phyloP scores from a whole-genome alignment of 2,888 invertebrate species.

The Ptilodon capucinus region DNA sequence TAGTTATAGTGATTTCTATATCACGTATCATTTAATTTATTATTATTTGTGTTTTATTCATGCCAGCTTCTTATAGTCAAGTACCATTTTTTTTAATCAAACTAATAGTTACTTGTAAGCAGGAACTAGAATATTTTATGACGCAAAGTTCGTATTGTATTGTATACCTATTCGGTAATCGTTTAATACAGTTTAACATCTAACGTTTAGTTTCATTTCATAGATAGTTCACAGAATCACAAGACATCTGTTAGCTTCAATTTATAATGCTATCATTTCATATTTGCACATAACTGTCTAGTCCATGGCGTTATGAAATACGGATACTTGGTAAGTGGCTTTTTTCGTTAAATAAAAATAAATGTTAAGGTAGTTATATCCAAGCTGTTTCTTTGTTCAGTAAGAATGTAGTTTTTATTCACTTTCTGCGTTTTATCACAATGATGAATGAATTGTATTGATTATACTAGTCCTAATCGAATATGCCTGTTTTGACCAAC shows the following conservation, averaged over 20 bases:
- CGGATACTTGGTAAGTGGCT: constrained; percentile 33
- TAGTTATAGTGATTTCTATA: constrained; percentile 1
- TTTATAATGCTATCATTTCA: constrained; percentile 24
- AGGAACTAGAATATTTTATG: constrained; percentile 34
- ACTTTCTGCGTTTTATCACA: too few species aligned
- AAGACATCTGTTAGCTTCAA: constrained; percentile 12
- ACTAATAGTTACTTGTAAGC: constrained; percentile 31
- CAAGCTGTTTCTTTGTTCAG: constrained; percentile 1
- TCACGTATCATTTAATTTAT: not conserved
- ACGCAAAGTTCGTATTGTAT: constrained; percentile 45
- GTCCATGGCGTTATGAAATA: constrained; percentile 12
- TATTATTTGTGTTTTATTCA: constrained; percentile 2
- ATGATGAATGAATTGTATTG: too few species aligned
- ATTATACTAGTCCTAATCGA: too few species aligned
- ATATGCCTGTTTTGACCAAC: too few species aligned
- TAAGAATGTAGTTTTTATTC: not conserved
- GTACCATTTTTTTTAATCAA: constrained; percentile 28
- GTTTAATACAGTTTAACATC: constrained; percentile 74
- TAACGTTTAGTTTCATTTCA: constrained; percentile 54
- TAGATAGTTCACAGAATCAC: constrained; percentile 24
- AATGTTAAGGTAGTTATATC: too few species aligned
- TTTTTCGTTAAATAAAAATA: constrained; percentile 4
- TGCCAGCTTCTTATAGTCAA: constrained; percentile 29
- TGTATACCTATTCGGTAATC: constrained; percentile 51
- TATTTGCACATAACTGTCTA: constrained; percentile 34